Base-by-base conservation (phyloP, 92 coral and sea anemone genomes). In the Umimayanthus kanabou region DNA sequence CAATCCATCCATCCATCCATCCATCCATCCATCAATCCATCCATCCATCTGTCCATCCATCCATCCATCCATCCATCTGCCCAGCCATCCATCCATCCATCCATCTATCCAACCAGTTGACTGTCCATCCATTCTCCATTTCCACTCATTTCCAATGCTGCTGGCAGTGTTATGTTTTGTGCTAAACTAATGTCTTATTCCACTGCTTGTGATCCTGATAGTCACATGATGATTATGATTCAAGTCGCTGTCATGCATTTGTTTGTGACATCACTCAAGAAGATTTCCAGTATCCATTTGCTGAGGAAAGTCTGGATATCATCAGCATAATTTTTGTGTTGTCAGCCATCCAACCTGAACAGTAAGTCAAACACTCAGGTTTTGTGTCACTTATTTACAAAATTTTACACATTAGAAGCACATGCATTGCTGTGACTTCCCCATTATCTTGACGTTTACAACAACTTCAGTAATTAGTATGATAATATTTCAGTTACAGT, bases 301-400 rank as follows among this genome's bases (percentile, higher is more conserved):
- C 97, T 11, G 92, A 86, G 57, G 93, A 82, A 90, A 92, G 94
- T 77, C 89, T 97, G 85, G 98, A 97, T 73, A 93, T 97, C 66
- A 93, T 97, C 72, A 92, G 94, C 49, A 77, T 97, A 6, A 92
- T 97, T 66, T 97, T 97, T 82, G 99, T 97, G 13, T 91, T 97
- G 40, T 97, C 99, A 33, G 99, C 99, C 53, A 87, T 97, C 58
- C 98, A 88, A 72, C 99, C 99, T 69, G 95, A 95, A 64, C 96
- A 92, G 99, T 97, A 90, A 90, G 99, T 88, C 26, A 53, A 53
- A 1, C 18, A 15, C 58, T 1, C 58, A 53, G 11, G 58, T 53
- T 13, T 53, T 53, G 58, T 53, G 2, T 13, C 58, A 53, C 11
- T 53, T 53, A 33, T 33, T 33, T 33, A 33, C 37, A 33, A 33